phyloP scores from a whole-genome alignment of 2,797 vertebrate species.

The Chromobotia macracanthus region DNA sequence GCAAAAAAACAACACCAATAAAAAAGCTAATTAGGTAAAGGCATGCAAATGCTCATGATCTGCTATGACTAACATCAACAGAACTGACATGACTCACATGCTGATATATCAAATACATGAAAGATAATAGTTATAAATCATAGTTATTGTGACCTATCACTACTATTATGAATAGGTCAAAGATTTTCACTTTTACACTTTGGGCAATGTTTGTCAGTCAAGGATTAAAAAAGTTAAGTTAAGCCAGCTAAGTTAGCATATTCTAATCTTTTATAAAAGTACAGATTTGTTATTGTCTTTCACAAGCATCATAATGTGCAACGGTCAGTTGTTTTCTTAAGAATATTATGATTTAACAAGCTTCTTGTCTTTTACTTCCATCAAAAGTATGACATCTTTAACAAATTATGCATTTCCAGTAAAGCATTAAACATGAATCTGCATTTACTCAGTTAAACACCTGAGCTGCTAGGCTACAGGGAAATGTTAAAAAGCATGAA shows the following conservation, averaged over 20 bases:
- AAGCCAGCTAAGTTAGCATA: not conserved
- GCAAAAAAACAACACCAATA: not conserved
- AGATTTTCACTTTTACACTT: not conserved
- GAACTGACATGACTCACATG: not conserved
- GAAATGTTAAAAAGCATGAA: conserved; percentile 47
- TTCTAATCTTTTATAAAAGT: not conserved
- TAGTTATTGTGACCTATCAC: not conserved
- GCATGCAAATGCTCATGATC: conserved; percentile 22
- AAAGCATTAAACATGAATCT: not conserved
- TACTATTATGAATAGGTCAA: not conserved
- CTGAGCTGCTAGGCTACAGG: conserved; percentile 6
- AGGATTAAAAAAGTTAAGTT: not conserved
- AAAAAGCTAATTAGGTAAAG: not conserved
- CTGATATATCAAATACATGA: not conserved
- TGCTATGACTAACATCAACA: not conserved
- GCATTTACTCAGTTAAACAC: not conserved
- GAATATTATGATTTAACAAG: not conserved
- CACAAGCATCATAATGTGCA: not conserved
- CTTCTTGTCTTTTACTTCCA: not conserved
- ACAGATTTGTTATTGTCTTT: not conserved
- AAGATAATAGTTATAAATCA: not conserved
- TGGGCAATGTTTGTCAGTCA: not conserved
- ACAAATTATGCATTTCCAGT: not conserved
- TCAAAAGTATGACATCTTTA: not conserved
- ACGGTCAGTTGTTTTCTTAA: not conserved